These are phyloP conservation scores for Celastrina argiolus DNA, from an alignment of 2,888 invertebrate species.

Conservation along the genomic window DNA sequence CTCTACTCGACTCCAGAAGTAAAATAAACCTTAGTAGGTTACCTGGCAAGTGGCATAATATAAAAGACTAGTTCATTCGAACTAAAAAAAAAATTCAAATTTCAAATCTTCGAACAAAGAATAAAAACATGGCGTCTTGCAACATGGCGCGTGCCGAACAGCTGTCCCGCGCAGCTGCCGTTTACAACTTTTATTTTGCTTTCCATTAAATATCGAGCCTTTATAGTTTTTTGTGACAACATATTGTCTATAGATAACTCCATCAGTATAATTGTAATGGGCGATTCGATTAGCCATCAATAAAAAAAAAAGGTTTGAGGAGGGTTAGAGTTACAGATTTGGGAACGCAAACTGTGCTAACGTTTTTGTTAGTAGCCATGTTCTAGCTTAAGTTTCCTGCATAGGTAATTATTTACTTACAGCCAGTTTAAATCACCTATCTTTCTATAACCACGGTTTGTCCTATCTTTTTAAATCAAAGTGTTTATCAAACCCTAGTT, in stretches of 20 bases:
- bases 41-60: background rate
- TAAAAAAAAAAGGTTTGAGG: background rate
- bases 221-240: conserved; percentile 18
- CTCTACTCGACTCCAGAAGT: too few species aligned
- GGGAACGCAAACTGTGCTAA: too few species aligned
- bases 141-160: conserved; percentile 40
- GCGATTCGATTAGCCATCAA: background rate
- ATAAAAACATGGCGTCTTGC: conserved; percentile 39
- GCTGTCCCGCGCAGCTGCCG: conserved; percentile 43
- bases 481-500: too few species aligned
- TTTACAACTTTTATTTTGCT: conserved; percentile 19
- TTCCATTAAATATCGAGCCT: conserved; percentile 19
- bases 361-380: too few species aligned
- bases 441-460: too few species aligned
- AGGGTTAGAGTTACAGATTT: too few species aligned
- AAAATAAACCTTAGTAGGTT: background rate
- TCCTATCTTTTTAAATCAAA: too few species aligned
- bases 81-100: conserved; percentile 34
- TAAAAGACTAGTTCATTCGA: background rate
- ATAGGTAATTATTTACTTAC: too few species aligned
- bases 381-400: too few species aligned
- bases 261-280: conserved; percentile 1
- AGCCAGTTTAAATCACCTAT: too few species aligned
- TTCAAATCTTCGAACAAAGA: conserved; percentile 40
- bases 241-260: conserved; percentile 9